A percentile compares a stretch with the other conserved stretches of the same genome.
Evolutionary conservation across 2,113 vertebrate species (phyloP).

Genomic region (Myiagra hebetior): DNA sequence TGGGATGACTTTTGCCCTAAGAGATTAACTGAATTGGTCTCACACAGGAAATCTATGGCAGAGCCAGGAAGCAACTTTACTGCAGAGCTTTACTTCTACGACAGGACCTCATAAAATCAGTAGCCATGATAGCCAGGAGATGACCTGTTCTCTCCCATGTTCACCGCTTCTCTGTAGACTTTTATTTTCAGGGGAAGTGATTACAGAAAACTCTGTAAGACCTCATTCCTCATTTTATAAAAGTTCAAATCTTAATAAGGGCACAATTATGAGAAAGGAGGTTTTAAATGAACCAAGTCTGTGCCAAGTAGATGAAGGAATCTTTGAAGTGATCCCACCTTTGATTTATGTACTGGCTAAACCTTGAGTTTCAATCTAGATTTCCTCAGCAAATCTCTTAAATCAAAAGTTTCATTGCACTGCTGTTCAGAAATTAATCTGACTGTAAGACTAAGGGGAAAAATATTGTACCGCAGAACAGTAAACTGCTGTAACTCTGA

Average conservation of each 20-base stretch:
- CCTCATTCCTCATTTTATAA: conserved; percentile 53
- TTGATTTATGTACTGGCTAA: conserved; percentile 63
- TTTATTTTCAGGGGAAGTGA: conserved; percentile 46
- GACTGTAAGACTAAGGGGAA: conserved; percentile 38
- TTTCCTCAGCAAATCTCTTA: conserved; percentile 66
- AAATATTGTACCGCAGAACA: conserved; percentile 27
- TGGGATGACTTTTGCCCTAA: conserved; percentile 58
- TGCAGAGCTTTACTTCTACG: conserved; percentile 18
- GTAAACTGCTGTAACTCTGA: conserved; percentile 45
- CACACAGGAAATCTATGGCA: conserved; percentile 48
- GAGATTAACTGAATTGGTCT: conserved; percentile 54
- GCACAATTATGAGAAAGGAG: conserved; percentile 35
- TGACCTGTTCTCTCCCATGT: not conserved
- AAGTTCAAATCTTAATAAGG: conserved; percentile 47
- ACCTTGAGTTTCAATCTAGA: conserved; percentile 57
- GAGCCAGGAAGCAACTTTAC: conserved; percentile 32
- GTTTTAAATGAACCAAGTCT: conserved; percentile 32
- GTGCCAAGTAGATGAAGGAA: conserved; percentile 54
- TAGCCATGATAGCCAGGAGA: conserved; percentile 41
- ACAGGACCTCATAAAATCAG: conserved; percentile 54
- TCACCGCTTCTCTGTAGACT: not conserved
- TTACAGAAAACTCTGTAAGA: conserved; percentile 13
- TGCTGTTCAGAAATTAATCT: conserved; percentile 52
- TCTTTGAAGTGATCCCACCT: conserved; percentile 65
- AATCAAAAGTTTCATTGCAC: conserved; percentile 60